Conservation (phyloP, 2,888 invertebrate species). For the Dyspetes luteomarginatus region DNA sequence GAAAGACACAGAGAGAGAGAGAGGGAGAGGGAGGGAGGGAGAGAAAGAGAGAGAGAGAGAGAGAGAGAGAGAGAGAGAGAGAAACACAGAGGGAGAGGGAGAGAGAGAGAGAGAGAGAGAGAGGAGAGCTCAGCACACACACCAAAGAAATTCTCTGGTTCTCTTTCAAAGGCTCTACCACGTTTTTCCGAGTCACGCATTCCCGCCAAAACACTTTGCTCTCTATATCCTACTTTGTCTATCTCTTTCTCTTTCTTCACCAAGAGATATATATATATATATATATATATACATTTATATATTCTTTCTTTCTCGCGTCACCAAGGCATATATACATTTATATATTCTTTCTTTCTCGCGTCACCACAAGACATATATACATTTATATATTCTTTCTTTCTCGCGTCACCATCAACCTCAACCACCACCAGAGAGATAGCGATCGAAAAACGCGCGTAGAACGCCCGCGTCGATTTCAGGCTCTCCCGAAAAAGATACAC, state of each 20-base stretch:
- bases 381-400: not conserved
- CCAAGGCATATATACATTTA: not conserved
- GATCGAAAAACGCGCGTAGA: slow-evolving; percentile 48
- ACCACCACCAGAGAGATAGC: slow-evolving; percentile 52
- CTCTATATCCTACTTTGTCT: slow-evolving; percentile 45
- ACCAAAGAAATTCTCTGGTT: slow-evolving; percentile 26
- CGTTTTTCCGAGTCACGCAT: slow-evolving; percentile 64
- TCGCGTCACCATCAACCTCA: slow-evolving; percentile 38
- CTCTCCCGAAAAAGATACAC: slow-evolving; percentile 24
- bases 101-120: slow-evolving; percentile 14
- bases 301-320: slow-evolving; percentile 1
- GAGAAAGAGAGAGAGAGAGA: slow-evolving; percentile 8
- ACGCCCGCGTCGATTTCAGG: slow-evolving; percentile 54
- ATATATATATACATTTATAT: slow-evolving; percentile 4
- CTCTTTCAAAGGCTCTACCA: slow-evolving; percentile 49
- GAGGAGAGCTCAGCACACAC: not conserved
- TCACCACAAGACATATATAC: not conserved
- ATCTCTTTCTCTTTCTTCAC: slow-evolving; percentile 16
- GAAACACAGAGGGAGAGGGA: slow-evolving; percentile 1
- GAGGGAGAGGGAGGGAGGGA: slow-evolving; percentile 10
- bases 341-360: slow-evolving; percentile 9
- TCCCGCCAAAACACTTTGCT: slow-evolving; percentile 65
- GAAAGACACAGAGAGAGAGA: slow-evolving; percentile 9
- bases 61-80: slow-evolving; percentile 12
- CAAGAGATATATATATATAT: too few relatives aligned